Percentiles rank a stretch among this genome's conserved stretches.
Conservation (phyloP, 2,888 invertebrate genomes). For the Cephonodes hylas region DNA sequence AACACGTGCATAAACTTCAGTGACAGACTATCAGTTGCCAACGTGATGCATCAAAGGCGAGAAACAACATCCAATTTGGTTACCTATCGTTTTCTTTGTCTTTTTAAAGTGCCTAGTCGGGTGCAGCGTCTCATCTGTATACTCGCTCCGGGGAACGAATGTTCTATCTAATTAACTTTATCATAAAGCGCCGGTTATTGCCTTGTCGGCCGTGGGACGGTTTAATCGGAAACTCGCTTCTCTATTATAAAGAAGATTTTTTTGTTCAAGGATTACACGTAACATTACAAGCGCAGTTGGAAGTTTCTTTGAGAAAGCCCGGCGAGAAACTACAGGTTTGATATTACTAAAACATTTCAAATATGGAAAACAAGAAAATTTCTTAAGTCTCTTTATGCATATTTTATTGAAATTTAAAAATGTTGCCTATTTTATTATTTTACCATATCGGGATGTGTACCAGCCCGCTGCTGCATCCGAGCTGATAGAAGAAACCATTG, state of each 20-base stretch:
- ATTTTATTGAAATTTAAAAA: no score
- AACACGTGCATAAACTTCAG: neutral
- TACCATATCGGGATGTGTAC: no score
- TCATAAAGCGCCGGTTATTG: conserved; percentile 74
- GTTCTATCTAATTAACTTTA: conserved; percentile 78
- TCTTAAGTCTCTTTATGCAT: no score
- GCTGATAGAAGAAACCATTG: no score
- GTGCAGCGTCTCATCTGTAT: conserved; percentile 59
- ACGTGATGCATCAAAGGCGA: neutral
- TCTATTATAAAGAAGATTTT: conserved; percentile 14
- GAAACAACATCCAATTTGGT: conserved; percentile 7
- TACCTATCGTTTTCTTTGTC: conserved; percentile 44
- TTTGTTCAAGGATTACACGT: neutral
- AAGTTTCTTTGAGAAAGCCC: conserved; percentile 3
- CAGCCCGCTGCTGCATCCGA: no score
- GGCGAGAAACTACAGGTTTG: neutral
- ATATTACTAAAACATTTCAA: neutral
- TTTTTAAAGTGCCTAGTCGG: conserved; percentile 42
- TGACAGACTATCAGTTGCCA: neutral
- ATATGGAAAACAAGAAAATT: neutral
- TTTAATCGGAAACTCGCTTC: conserved; percentile 61
- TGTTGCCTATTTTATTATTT: no score
- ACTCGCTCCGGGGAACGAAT: conserved; percentile 72
- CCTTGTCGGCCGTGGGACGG: conserved; percentile 58
- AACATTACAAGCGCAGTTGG: neutral